Conservation (phyloP, 2,888 invertebrate species). For the Amorpha juglandis region DNA sequence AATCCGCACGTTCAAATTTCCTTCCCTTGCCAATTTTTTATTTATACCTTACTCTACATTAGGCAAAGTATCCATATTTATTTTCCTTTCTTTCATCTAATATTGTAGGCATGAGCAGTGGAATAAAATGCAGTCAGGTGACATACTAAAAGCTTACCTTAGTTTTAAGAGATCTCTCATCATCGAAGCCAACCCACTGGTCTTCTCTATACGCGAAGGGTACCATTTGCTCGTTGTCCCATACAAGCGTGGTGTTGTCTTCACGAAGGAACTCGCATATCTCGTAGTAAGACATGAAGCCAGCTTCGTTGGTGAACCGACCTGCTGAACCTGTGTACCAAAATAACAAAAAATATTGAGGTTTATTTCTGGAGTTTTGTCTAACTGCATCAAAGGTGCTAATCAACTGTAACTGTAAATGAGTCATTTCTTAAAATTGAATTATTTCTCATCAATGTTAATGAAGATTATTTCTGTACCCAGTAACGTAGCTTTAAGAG, state of each 20-base stretch:
- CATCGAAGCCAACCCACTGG: constrained; percentile 98
- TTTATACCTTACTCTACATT: too few species aligned
- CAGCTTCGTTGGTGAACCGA: constrained; percentile 95
- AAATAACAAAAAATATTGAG: not conserved
- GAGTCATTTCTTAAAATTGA: too few species aligned
- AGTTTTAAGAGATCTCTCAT: constrained; percentile 94
- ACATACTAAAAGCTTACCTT: constrained; percentile 85
- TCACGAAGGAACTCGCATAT: constrained; percentile 95
- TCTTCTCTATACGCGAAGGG: constrained; percentile 96
- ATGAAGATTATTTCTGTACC: too few species aligned
- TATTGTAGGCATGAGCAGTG: not conserved
- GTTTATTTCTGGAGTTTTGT: not conserved
- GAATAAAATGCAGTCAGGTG: too few species aligned
- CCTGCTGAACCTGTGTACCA: constrained; percentile 84
- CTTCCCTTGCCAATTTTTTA: too few species aligned
- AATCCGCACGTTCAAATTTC: too few species aligned
- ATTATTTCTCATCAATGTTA: too few species aligned
- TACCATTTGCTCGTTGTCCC: constrained; percentile 98
- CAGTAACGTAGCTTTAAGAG: too few species aligned
- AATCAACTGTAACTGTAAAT: too few species aligned
- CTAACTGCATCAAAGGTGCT: not conserved
- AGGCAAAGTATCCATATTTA: too few species aligned
- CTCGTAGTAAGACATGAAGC: constrained; percentile 98
- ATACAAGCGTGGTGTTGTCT: constrained; percentile 95
- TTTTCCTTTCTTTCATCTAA: too few species aligned